Evolutionary conservation across 2,888 invertebrate genomes (phyloP).

Genomic region (Heliconius cydno): DNA sequence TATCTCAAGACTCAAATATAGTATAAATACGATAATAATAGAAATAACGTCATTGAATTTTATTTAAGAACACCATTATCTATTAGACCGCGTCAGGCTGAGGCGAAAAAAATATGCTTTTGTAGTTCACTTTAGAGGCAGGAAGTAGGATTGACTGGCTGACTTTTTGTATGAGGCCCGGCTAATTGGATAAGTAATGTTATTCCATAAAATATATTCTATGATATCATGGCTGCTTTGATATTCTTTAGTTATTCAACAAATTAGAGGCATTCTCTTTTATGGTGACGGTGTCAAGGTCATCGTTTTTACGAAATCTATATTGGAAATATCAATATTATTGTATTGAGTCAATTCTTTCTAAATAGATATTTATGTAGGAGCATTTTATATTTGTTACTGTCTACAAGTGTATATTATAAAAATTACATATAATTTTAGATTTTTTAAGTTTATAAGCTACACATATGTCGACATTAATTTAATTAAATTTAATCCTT

Average conservation of each 20-base stretch:
- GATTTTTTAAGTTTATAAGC: neutral
- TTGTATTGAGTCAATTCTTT: neutral
- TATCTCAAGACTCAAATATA: conserved; percentile 14
- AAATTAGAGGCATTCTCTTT: neutral
- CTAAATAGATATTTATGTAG: too few relatives aligned
- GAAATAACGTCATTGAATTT: neutral
- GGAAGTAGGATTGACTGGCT: neutral
- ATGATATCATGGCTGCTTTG: conserved; percentile 4
- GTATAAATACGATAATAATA: conserved; percentile 18
- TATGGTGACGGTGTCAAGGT: conserved; percentile 22
- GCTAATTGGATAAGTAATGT: conserved; percentile 7
- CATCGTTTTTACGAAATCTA: neutral
- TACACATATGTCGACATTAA: neutral
- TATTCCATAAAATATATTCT: neutral
- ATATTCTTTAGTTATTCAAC: conserved; percentile 9
- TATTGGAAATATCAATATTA: conserved; percentile 1
- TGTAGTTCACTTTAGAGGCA: neutral
- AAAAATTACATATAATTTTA: too few relatives aligned
- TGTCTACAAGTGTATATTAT: too few relatives aligned
- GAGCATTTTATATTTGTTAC: too few relatives aligned
- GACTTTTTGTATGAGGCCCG: neutral
- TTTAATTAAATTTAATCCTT: neutral
- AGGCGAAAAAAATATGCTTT: conserved; percentile 6
- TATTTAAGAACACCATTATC: neutral
- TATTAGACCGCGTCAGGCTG: neutral